Percentiles rank a stretch among this genome's conserved stretches.
Evolutionary conservation across 1,140 invertebrate species (phyloP).

Genomic region (Apis laboriosa): DNA sequence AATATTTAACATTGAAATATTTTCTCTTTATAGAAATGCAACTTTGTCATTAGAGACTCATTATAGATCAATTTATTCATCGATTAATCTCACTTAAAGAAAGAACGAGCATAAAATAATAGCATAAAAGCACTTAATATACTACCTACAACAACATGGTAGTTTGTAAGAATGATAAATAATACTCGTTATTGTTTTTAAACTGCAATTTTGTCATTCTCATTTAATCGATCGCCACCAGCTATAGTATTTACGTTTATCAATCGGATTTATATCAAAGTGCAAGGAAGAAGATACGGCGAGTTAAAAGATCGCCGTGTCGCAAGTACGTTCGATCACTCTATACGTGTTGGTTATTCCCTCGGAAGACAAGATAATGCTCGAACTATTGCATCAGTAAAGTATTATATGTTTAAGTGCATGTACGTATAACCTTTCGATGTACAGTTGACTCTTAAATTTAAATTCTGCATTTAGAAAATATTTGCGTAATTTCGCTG

Average conservation of each 20-base stretch:
- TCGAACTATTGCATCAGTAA: constrained; percentile 56
- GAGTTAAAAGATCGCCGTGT: constrained; percentile 26
- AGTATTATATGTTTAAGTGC: constrained; percentile 45
- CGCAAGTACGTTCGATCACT: constrained; percentile 61
- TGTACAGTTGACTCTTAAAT: constrained; percentile 32
- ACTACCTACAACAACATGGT: neutral
- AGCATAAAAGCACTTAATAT: neutral
- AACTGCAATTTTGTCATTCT: neutral
- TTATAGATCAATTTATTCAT: neutral
- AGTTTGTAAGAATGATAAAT: neutral
- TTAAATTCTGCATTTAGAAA: constrained; percentile 20
- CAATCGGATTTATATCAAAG: constrained; percentile 9
- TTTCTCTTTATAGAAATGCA: no score
- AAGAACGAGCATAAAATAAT: neutral
- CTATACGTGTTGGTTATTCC: constrained; percentile 43
- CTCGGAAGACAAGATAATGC: constrained; percentile 60
- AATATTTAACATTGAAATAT: no score
- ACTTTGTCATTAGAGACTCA: neutral
- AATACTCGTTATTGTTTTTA: neutral
- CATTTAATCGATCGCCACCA: neutral
- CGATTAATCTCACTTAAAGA: neutral
- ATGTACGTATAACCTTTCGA: constrained; percentile 58
- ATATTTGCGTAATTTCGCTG: constrained; percentile 33
- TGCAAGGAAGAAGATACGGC: neutral
- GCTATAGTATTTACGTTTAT: neutral